Evolutionary conservation across 2,797 vertebrate genomes (phyloP), one percentile per base, ranked within the genome.

Genomic region (Salmo trutta): DNA sequence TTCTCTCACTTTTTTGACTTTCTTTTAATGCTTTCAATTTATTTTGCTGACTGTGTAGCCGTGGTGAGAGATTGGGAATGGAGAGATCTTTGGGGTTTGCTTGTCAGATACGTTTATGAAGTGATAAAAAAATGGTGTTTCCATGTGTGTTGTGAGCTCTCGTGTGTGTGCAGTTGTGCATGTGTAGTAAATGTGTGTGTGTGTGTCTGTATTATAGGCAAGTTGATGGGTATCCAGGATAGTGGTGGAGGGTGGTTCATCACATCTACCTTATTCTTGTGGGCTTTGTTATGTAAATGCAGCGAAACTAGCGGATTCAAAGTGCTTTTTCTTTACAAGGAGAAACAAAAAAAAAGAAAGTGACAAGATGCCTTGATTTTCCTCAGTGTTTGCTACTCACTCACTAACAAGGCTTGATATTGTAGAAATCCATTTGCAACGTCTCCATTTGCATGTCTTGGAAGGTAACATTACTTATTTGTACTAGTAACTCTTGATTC

Each of bases 281-380:
- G 93, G 94, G 95, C 97, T 99, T 98, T 99, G 96, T 99, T 97
- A 98, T 99, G 97, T 96, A 97, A 99, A 99, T 98, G 95, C 91
- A 89, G 92, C 93, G 95, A 94, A 96, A 97, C 95, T 95, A 95
- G 95, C 94, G 95, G 94, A 96, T 97, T 97, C 96, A 97, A 97
- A 97, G 96, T 96, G 96, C 93, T 95, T 96, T 95, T 94, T 95
- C 95, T 95, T 97, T 96, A 95, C 95, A 94, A 94, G 95, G 90
- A 96, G 95, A 95, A 94, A 94, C 94, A 90, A 95, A 95, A 96
- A 95, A 95, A 96, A 77, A 94, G 93, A 94, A 95, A 95, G 95
- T 96, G 96, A 97, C 96, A 96, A 97, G 96, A 95, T 96, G 94
- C 96, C 95, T 95, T 96, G 95, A 97, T 97, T 97, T 95, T 97